A percentile compares a stretch with the other conserved stretches of the same genome.
These are phyloP conservation scores for Bombus superbus DNA, from an alignment of 1,140 invertebrate species.

Conservation along the genomic window DNA sequence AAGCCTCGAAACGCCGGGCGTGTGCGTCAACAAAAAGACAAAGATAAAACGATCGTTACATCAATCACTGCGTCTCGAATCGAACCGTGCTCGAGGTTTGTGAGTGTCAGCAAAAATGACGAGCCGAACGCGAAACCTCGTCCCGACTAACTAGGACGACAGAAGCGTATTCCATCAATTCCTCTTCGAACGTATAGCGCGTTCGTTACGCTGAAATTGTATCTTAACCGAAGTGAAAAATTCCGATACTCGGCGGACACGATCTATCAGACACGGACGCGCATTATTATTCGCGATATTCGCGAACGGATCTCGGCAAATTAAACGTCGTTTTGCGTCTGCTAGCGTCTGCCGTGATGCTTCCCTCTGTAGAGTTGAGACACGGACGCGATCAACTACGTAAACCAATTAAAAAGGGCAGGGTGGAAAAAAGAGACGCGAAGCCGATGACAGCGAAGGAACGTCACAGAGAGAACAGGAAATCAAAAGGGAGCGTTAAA, in stretches of 20 bases:
- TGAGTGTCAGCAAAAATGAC: constrained; percentile 58
- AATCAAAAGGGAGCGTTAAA: constrained; percentile 73
- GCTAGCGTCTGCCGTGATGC: neutral
- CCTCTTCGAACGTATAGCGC: constrained; percentile 2
- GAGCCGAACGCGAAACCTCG: constrained; percentile 21
- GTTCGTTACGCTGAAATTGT: constrained; percentile 16
- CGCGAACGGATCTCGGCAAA: constrained; percentile 11
- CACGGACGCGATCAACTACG: neutral
- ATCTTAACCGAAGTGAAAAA: constrained; percentile 27
- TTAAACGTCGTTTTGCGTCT: constrained; percentile 24
- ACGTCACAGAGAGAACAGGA: constrained; percentile 30
- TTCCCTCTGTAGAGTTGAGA: neutral
- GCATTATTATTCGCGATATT: constrained; percentile 18
- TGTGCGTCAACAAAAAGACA: neutral
- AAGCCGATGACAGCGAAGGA: constrained; percentile 24
- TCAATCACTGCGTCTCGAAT: constrained; percentile 40
- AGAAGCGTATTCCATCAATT: constrained; percentile 39
- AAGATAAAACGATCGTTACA: constrained; percentile 33
- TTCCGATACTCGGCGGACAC: neutral
- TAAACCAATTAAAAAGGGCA: constrained; percentile 31
- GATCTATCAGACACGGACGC: neutral
- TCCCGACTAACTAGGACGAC: constrained; percentile 2
- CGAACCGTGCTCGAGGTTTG: constrained; percentile 13
- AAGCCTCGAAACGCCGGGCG: neutral
- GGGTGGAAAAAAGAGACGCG: neutral